Percentiles rank a stretch among this genome's conserved stretches.
These are phyloP conservation scores for Sinopyrophorus schimmeli DNA, from an alignment of 2,888 invertebrate species.

Conservation along the genomic window DNA sequence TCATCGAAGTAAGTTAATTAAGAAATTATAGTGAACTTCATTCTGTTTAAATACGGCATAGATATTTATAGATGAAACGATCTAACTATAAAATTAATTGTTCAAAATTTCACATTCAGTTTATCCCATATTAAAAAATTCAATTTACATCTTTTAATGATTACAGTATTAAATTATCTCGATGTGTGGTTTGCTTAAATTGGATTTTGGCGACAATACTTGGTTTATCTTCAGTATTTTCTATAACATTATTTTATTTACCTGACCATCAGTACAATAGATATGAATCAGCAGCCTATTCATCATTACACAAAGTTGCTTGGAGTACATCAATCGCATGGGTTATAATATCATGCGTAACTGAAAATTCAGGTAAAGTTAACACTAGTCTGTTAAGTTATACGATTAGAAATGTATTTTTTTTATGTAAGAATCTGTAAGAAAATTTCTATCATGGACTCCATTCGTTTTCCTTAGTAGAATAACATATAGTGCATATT, in stretches of 20 bases:
- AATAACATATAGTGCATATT: constrained; percentile 72
- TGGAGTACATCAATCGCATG: constrained; percentile 73
- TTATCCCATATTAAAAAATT: no score
- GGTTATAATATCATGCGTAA: constrained; percentile 67
- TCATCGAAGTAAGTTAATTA: constrained; percentile 59
- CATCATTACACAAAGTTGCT: constrained; percentile 66
- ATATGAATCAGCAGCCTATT: constrained; percentile 67
- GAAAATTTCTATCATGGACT: constrained; percentile 63
- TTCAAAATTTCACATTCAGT: no score
- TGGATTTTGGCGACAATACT: constrained; percentile 50
- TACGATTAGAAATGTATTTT: not conserved
- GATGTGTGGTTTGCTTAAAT: constrained; percentile 38
- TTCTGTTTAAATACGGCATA: no score
- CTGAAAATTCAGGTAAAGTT: constrained; percentile 64
- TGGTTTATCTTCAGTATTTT: constrained; percentile 63
- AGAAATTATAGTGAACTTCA: no score
- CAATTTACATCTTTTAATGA: constrained; percentile 5
- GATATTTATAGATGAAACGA: no score
- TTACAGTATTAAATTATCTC: constrained; percentile 48
- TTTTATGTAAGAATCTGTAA: constrained; percentile 58
- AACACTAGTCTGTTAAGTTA: constrained; percentile 3
- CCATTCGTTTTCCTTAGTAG: constrained; percentile 68
- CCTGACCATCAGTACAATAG: constrained; percentile 62
- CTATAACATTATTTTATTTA: constrained; percentile 66
- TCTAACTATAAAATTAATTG: no score